phyloP scores from a whole-genome alignment of 2,113 vertebrate species.

The Brachypteracias leptosomus region DNA sequence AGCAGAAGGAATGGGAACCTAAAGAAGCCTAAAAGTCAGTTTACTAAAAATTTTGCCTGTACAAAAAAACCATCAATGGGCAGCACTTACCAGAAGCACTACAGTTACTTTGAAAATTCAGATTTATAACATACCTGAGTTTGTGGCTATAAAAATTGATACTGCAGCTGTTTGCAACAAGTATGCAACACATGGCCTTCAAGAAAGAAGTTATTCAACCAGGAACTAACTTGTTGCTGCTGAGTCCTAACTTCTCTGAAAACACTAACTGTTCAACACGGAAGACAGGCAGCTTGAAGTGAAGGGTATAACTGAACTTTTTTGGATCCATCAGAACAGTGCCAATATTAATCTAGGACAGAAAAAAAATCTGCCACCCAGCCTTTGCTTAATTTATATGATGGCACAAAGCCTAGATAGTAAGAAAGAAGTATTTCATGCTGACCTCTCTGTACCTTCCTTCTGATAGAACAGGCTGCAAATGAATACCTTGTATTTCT shows the following conservation, averaged over 20 bases:
- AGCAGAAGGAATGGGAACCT: not conserved
- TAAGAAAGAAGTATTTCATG: not conserved
- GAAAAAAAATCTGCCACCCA: not conserved
- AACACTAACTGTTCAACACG: not conserved
- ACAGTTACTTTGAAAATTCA: not conserved
- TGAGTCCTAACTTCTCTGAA: not conserved
- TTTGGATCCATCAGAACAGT: not conserved
- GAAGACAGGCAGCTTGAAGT: not conserved
- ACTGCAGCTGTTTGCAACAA: not conserved
- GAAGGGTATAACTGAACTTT: not conserved
- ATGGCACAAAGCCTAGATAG: not conserved
- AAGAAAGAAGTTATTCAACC: not conserved
- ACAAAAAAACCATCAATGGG: not conserved
- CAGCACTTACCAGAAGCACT: not conserved
- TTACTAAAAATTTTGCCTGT: not conserved
- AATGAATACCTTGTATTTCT: not conserved
- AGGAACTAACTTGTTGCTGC: not conserved
- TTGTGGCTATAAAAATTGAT: not conserved
- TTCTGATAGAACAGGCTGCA: not conserved
- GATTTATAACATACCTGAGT: not conserved
- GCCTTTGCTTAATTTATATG: not conserved
- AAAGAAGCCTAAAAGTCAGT: not conserved
- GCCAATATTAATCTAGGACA: not conserved
- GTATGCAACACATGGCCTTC: not conserved
- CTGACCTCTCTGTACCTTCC: not conserved